Evolutionary conservation across 2,888 invertebrate species (phyloP), one percentile per base, ranked within the genome.

Genomic region (Lepidonotus clava): DNA sequence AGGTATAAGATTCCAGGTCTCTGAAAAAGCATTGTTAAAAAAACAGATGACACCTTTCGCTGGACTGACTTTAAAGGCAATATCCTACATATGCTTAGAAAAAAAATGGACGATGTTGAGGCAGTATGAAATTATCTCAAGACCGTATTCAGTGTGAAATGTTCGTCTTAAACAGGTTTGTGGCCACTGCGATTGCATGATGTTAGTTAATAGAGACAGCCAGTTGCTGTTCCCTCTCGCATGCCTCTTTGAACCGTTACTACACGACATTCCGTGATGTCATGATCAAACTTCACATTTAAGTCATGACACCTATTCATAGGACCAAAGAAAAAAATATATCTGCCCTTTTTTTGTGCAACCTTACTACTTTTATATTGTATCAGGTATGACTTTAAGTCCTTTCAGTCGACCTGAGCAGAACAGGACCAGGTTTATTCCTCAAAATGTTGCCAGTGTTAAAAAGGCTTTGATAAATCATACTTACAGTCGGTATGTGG

Each of bases 241-340:
- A 71, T 71, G 71, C n/a, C n/a, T 11, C 24, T 5, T 1, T 24
- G 11, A 18, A 4, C 71, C 34, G 71, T 71, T 71, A 71, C 38
- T 71, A 71, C 21, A 18, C 6, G 38, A 38, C 5, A 71, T 71
- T 32, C 71, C 71, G 38, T 71, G 71, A 34, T 71, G n/a, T 14
- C 71, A 71, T 34, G 71, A 34, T 71, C 71, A 71, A n/a, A 34
- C 38, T 34, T 36, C 38, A 34, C 71, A 71, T 71, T 32, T 34
- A 36, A 38, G 71, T 34, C 71, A 71, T 38, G 71, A 36, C 71
- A 38, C 36, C 34, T 28, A 61, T 18, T 28, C 61, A 61, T 61
- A 28, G 28, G 28, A 28, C 1, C 28, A 61, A 2, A 61, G 28
- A n/a, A n/a, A n/a, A n/a, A n/a, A n/a, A n/a, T n/a, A n/a, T 46